Evolutionary conservation across 2,888 invertebrate genomes (phyloP), one percentile per base, ranked within the genome.

Genomic region (Ophion ellenae): DNA sequence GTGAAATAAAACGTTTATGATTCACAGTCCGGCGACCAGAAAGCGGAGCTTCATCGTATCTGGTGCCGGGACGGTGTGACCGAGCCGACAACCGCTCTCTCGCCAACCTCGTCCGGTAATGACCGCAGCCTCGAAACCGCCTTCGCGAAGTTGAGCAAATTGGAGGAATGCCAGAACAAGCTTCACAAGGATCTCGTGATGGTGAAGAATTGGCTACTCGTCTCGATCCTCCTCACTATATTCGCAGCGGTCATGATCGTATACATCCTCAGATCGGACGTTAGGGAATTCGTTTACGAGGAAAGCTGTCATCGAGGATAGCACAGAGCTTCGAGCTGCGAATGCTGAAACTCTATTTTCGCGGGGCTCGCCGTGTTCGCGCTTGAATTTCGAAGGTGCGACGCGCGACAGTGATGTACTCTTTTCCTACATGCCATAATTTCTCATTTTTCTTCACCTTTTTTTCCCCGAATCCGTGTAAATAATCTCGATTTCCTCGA

Each of bases 41-140:
- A 95, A 89, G 95, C 97, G 0, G 96, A 97, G 83, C 97, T 97
- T 89, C 97, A 97, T 92, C 96, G 97, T 79, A 93, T 97, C 0
- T 96, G 96, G 89, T 98, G 98, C 90, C 95, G 95, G 7, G 96
- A 96, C 78, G 93, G 92, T 47, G 88, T 86, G 24, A 88, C 59
- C 76, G 91, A 92, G 87, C 92, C 89, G n/a, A 87, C 90, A 6
- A 90, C 91, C 17, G 84, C 89, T 53, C 81, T 91, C 20, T 90
- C 90, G 3, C 88, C 88, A 61, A 78, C 88, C 53, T 77, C 85
- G 20, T 80, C 89, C 71, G 89, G 90, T 11, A 89, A 81, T 69
- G 93, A 93, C 81, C 91, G 91, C 74, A 91, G 90, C 20, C 88
- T 92, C 2, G 92, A 92, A 36, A 88, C 89, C 64, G 88, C 94